Evolutionary conservation across 2,797 vertebrate genomes (phyloP).

Genomic region (Cottoperca gobio): DNA sequence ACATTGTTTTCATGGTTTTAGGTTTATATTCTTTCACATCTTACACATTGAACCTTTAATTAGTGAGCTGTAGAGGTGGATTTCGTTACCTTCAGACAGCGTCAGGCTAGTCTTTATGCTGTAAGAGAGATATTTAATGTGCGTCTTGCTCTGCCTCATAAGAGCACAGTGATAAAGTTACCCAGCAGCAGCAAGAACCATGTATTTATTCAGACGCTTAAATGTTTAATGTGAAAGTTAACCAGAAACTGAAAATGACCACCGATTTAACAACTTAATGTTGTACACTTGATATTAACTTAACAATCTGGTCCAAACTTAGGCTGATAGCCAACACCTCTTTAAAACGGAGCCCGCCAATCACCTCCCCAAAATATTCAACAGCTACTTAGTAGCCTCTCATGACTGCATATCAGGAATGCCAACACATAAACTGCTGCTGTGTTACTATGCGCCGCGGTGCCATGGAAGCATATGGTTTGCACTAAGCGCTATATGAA

Average conservation of each 20-base stretch:
- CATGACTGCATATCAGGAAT: constrained; percentile 72
- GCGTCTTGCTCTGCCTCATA: not conserved
- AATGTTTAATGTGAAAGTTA: constrained; percentile 48
- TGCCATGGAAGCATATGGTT: constrained; percentile 71
- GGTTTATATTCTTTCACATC: too few species aligned
- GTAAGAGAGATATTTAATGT: constrained; percentile 13
- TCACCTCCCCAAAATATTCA: constrained; percentile 67
- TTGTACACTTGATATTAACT: constrained; percentile 51
- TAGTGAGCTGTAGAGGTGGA: not conserved
- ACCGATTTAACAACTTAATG: constrained; percentile 33
- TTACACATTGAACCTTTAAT: too few species aligned
- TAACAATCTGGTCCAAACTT: constrained; percentile 53
- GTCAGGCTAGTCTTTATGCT: not conserved
- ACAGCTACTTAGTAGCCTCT: constrained; percentile 72
- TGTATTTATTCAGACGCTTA: constrained; percentile 42
- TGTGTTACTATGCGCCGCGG: constrained; percentile 60
- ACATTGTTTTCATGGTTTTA: too few species aligned
- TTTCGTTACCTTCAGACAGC: not conserved
- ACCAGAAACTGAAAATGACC: constrained; percentile 46
- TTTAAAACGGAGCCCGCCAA: constrained; percentile 48
- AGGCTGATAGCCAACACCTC: constrained; percentile 54
- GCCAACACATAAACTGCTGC: constrained; percentile 77
- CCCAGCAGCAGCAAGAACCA: constrained; percentile 21
- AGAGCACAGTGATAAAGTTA: constrained; percentile 24
- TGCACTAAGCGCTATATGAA: constrained; percentile 67